Base-by-base conservation (phyloP, 1,140 invertebrate species). In the Cotesia vestalis region DNA sequence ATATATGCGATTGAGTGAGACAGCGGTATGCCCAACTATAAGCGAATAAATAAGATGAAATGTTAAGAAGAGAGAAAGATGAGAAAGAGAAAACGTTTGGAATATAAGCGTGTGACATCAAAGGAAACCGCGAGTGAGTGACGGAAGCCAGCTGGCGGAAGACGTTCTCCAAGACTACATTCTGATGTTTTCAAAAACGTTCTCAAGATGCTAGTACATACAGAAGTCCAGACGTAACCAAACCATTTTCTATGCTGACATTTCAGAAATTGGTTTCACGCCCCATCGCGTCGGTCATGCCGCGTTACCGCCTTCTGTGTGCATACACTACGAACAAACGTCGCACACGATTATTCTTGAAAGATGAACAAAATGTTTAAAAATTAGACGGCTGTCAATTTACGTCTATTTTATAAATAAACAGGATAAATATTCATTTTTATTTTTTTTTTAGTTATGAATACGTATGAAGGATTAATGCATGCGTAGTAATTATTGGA, bases 81-180 rank as follows among this genome's bases (percentile, higher is more conserved):
- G 57, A 72, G 38, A 52, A 72, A 72, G 52, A 40, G 61, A 51
- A 46, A 46, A 46, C 40, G 40, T 46, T 46, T 38, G 74, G 76
- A 78, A 78, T 79, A 82, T 73, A 78, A 69, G 71, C 62, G 69
- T 66, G 72, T 78, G 63, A 75, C 80, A 83, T 83, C 80, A 83
- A 83, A 83, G 79, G 64, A 61, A 66, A 64, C 80, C 78, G 80
- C 78, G 64, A 53, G 51, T 81, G 80, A 83, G 75, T 83, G 82
- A 83, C 82, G 76, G 79, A 79, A 81, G 79, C 80, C 82, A 83
- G 79, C 81, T 83, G 82, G 78, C 76, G 75, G 77, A 78, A 76
- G 76, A 79, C 76, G 75, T 79, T 74, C 59, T 27, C 63, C 40
- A 46, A 46, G 40, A 35, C 64, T 53, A 57, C 53, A 57, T 14